These are phyloP conservation scores for Camarhynchus parvulus DNA, from an alignment of 2,113 vertebrate species.

Conservation along the genomic window DNA sequence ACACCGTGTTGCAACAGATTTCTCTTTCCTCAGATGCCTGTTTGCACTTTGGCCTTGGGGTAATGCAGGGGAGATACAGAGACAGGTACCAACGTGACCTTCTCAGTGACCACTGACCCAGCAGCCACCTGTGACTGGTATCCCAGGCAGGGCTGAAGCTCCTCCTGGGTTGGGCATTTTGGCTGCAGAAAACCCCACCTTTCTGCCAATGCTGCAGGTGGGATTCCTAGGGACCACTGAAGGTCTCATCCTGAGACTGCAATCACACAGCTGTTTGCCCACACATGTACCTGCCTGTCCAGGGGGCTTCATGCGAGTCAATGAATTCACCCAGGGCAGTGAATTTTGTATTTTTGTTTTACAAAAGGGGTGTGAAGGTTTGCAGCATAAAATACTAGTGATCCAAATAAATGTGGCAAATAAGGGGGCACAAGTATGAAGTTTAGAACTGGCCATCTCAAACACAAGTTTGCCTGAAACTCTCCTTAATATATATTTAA, in stretches of 20 bases:
- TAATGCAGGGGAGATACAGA: not conserved
- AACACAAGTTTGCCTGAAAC: not conserved
- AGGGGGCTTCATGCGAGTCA: not conserved
- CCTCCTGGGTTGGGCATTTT: not conserved
- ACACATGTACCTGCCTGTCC: not conserved
- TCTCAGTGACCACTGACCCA: not conserved
- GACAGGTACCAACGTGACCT: not conserved
- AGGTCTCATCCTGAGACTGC: not conserved
- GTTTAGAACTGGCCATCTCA: not conserved
- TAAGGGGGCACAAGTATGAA: not conserved
- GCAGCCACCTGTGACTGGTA: not conserved
- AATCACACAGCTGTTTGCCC: not conserved
- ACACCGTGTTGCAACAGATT: not conserved
- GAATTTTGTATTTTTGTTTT: not conserved
- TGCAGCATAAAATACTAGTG: not conserved
- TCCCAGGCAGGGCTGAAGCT: not conserved
- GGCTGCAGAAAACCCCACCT: not conserved
- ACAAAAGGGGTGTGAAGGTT: not conserved
- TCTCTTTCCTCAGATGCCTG: not conserved
- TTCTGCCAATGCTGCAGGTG: not conserved
- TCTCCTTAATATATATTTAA: not conserved
- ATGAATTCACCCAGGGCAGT: not conserved
- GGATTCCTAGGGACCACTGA: rapidly evolving
- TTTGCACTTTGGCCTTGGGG: not conserved
- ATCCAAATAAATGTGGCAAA: not conserved